A percentile compares a stretch with the other conserved stretches of the same genome.
These are phyloP conservation scores for Mythimna impura DNA, from an alignment of 2,888 invertebrate species.

Conservation along the genomic window DNA sequence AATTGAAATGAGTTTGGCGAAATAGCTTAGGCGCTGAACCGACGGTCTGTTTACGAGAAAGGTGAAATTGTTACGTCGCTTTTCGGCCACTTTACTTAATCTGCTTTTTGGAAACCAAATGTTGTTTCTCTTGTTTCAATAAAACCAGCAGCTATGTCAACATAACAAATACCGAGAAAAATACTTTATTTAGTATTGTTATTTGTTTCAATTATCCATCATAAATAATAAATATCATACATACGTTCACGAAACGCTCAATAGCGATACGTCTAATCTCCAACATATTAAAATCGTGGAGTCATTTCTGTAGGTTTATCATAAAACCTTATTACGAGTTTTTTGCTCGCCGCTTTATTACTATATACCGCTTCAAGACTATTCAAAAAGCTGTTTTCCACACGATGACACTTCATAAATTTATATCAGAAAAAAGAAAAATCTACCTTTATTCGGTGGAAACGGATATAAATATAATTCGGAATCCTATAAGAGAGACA, in stretches of 20 bases:
- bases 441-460: slow-evolving; percentile 8
- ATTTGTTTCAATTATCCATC: slow-evolving; percentile 8
- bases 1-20: slow-evolving; percentile 67
- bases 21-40: slow-evolving; percentile 59
- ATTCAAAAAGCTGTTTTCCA: slow-evolving; percentile 53
- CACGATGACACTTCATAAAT: slow-evolving; percentile 50
- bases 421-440: slow-evolving; percentile 40
- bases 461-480: slow-evolving; percentile 31
- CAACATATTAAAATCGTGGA: slow-evolving; percentile 41
- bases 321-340: slow-evolving; percentile 30
- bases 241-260: slow-evolving; percentile 6
- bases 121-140: slow-evolving; percentile 3
- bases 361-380: slow-evolving; percentile 30
- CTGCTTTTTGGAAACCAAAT: slow-evolving; percentile 30
- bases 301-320: slow-evolving; percentile 17
- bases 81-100: slow-evolving; percentile 44
- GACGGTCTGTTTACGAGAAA: slow-evolving; percentile 57
- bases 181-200: slow-evolving; percentile 4
- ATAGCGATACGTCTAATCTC: slow-evolving; percentile 25
- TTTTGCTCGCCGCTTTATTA: slow-evolving; percentile 43
- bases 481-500: slow-evolving; percentile 24
- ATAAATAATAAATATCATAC: slow-evolving; percentile 19
- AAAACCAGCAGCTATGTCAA: neutral
- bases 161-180: neutral
- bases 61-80: slow-evolving; percentile 58